Percentiles rank a stretch among this genome's conserved stretches.
phyloP scores from a whole-genome alignment of 2,888 invertebrate species.

The Hyalella azteca region DNA sequence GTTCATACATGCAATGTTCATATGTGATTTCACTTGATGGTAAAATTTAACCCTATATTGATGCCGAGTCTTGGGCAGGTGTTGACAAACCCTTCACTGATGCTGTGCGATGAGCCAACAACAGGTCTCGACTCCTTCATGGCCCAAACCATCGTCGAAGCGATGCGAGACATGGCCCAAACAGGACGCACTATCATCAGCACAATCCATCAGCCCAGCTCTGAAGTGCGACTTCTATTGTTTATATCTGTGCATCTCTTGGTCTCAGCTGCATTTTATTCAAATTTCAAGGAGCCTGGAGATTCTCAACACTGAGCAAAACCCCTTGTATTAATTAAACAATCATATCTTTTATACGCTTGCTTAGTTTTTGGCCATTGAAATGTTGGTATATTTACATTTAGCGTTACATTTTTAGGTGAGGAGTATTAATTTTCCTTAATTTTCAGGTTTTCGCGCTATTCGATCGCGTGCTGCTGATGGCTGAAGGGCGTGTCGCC shows the following conservation, averaged over 20 bases:
- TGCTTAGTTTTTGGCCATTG: too few species aligned
- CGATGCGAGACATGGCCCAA: constrained; percentile 66
- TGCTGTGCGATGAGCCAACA: constrained; percentile 98
- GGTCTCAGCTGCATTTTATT: too few species aligned
- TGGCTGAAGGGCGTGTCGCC: constrained; percentile 91
- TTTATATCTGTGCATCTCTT: background rate
- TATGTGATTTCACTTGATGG: too few species aligned
- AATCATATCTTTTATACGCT: too few species aligned
- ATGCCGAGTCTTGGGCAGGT: constrained; percentile 69
- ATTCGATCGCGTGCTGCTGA: constrained; percentile 85
- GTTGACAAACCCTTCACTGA: constrained; percentile 88
- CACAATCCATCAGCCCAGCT: constrained; percentile 70
- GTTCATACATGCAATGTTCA: too few species aligned
- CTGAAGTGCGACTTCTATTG: constrained; percentile 70
- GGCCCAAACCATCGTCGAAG: constrained; percentile 92
- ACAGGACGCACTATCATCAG: constrained; percentile 66
- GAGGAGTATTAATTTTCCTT: too few species aligned
- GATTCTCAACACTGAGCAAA: too few species aligned
- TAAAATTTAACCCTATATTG: too few species aligned
- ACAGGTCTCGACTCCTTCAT: constrained; percentile 96
- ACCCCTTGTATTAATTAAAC: too few species aligned
- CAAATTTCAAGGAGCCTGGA: too few species aligned
- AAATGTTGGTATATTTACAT: too few species aligned
- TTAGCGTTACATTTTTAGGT: too few species aligned
- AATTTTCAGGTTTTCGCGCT: constrained; percentile 71